phyloP scores from a whole-genome alignment of 2,797 vertebrate species.

The Enteromius treurensis region DNA sequence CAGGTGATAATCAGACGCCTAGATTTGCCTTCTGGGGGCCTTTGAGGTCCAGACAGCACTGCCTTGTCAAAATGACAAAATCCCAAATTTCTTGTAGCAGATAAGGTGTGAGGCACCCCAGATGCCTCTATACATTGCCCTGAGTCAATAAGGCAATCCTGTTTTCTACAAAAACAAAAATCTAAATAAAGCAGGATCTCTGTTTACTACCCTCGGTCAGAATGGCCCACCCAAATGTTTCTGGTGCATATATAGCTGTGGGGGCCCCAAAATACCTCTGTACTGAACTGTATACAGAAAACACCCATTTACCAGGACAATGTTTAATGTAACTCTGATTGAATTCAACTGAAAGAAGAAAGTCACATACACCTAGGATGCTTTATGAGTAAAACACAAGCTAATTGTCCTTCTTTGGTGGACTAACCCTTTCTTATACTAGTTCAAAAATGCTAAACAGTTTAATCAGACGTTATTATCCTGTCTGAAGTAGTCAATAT shows the following conservation, averaged over 20 bases:
- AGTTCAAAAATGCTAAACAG: conserved; percentile 72
- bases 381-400: too few relatives aligned
- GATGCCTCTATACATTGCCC: too few relatives aligned
- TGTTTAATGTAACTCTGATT: too few relatives aligned
- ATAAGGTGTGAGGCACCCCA: not conserved
- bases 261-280: not conserved
- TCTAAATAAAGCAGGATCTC: not conserved
- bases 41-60: not conserved
- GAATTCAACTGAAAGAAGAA: too few relatives aligned
- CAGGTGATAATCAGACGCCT: not conserved
- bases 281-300: too few relatives aligned
- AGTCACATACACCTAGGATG: too few relatives aligned
- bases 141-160: not conserved
- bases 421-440: conserved; percentile 10
- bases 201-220: too few relatives aligned
- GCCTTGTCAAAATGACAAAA: not conserved
- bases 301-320: too few relatives aligned
- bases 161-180: not conserved
- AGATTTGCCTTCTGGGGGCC: not conserved
- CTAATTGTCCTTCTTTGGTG: too few relatives aligned
- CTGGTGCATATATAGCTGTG: not conserved
- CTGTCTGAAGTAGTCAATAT: conserved; percentile 18
- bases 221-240: not conserved
- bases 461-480: conserved; percentile 13
- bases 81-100: not conserved